These are phyloP conservation scores for Marmota flaviventris DNA, from an alignment of 2,113 vertebrate species.

Conservation along the genomic window DNA sequence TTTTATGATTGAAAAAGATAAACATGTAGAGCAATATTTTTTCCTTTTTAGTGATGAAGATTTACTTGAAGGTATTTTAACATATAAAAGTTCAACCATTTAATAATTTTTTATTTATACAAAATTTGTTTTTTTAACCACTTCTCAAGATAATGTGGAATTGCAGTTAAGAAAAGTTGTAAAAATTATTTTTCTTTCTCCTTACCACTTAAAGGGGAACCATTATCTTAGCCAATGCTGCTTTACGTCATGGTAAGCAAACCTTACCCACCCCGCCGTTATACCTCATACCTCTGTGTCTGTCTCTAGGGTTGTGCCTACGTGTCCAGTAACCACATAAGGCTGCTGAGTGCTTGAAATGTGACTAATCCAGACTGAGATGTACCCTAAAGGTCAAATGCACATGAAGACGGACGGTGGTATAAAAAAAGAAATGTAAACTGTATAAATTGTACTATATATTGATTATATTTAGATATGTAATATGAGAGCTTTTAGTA, in stretches of 20 bases:
- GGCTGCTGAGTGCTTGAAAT: too few species aligned
- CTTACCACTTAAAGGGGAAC: not conserved
- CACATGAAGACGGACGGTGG: too few species aligned
- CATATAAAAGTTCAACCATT: not conserved
- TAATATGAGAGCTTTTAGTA: not conserved
- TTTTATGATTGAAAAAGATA: slow-evolving; percentile 32
- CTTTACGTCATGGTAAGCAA: not conserved
- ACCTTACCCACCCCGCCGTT: too few species aligned
- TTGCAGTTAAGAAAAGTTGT: slow-evolving; percentile 41
- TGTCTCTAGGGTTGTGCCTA: too few species aligned
- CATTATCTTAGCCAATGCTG: not conserved
- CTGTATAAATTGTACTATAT: too few species aligned
- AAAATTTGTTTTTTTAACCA: slow-evolving; percentile 49
- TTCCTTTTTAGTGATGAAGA: not conserved
- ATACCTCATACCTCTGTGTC: too few species aligned
- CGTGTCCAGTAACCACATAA: too few species aligned
- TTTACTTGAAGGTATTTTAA: slow-evolving; percentile 5
- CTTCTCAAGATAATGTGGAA: slow-evolving; percentile 35
- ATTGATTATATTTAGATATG: too few species aligned
- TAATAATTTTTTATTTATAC: slow-evolving; percentile 5
- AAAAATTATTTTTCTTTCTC: not conserved
- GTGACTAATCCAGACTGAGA: too few species aligned
- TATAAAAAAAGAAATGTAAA: too few species aligned
- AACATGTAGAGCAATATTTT: not conserved
- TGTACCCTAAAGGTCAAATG: too few species aligned